Conservation (phyloP, 2,113 vertebrate species). For the Microcebus jonahi region DNA sequence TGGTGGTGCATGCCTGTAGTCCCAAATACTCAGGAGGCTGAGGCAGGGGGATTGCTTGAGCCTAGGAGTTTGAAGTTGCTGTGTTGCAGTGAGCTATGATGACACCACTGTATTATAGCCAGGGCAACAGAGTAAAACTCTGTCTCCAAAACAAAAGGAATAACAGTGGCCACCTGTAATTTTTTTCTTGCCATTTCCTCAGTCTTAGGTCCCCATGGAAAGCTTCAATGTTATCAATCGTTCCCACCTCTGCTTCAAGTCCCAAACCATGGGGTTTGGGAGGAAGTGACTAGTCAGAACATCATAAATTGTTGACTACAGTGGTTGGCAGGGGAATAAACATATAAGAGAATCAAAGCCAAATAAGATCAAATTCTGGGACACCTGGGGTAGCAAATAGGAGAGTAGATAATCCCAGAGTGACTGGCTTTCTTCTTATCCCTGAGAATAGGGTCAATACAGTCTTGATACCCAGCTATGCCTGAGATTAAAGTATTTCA, state of each 20-base stretch:
- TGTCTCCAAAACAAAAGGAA: neutral
- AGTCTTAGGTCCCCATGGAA: too few relatives aligned
- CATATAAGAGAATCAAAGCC: neutral
- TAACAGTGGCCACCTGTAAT: too few relatives aligned
- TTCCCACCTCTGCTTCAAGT: neutral
- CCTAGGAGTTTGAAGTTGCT: too few relatives aligned
- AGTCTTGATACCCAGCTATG: neutral
- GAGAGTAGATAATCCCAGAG: neutral
- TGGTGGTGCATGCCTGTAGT: too few relatives aligned
- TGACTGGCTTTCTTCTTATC: neutral
- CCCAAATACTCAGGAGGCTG: too few relatives aligned
- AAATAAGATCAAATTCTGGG: neutral
- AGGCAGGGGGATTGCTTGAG: too few relatives aligned
- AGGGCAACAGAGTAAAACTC: too few relatives aligned
- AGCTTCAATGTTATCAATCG: too few relatives aligned
- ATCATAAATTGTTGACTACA: neutral
- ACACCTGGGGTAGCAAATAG: neutral
- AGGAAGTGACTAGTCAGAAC: neutral
- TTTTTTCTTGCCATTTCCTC: neutral
- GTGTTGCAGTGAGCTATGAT: too few relatives aligned
- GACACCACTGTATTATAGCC: too few relatives aligned
- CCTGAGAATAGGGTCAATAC: neutral
- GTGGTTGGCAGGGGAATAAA: neutral
- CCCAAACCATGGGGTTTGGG: neutral
- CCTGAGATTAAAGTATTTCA: neutral